phyloP scores from a whole-genome alignment of 2,113 vertebrate species.

The Cebidichthys violaceus region DNA sequence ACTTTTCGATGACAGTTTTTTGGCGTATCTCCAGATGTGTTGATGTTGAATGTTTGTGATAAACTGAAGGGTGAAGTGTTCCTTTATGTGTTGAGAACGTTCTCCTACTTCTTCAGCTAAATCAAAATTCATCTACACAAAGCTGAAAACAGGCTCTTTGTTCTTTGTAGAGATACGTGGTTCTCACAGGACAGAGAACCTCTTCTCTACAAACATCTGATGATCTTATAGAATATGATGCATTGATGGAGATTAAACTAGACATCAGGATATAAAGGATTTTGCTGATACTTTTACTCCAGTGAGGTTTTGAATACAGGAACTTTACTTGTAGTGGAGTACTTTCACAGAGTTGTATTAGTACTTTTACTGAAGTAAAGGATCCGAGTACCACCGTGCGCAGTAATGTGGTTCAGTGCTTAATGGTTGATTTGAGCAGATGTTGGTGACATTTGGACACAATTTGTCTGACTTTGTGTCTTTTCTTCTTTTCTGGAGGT shows the following conservation, averaged over 20 bases:
- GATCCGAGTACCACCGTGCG: neutral
- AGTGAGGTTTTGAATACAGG: neutral
- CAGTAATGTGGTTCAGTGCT: neutral
- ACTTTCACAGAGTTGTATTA: neutral
- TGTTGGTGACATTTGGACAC: slow-evolving; percentile 19
- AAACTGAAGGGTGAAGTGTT: neutral
- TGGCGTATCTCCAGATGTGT: neutral
- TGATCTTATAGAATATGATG: neutral
- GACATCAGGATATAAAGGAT: neutral
- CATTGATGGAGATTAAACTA: neutral
- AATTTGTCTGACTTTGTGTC: slow-evolving; percentile 98
- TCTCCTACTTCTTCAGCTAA: no score
- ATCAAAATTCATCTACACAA: no score
- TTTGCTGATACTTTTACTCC: neutral
- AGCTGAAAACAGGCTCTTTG: neutral
- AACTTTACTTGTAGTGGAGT: neutral
- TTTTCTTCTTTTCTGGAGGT: slow-evolving; percentile 99
- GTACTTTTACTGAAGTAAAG: neutral
- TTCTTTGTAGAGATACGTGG: neutral
- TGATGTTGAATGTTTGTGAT: neutral
- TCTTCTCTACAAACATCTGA: neutral
- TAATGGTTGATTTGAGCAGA: neutral
- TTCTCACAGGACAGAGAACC: neutral
- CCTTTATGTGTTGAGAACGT: neutral
- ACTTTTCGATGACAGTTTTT: neutral